Evolutionary conservation across 2,113 vertebrate species (phyloP), one percentile per base, ranked within the genome.

Genomic region (Heptranchias perlo): DNA sequence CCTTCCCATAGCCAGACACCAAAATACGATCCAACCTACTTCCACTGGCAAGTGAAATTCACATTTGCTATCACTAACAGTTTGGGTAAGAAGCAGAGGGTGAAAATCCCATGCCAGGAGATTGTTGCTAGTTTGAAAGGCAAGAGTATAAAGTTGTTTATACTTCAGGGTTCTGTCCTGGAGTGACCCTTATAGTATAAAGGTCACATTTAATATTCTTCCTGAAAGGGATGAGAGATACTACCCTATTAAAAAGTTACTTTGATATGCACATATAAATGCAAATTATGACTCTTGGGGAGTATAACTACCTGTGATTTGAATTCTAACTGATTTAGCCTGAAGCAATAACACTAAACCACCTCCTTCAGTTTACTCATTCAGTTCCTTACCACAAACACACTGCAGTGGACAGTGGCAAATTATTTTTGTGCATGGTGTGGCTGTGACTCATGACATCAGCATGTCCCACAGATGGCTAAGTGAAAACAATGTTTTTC

Each of bases 361-460:
- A 11, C 54, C 58, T 25, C 76, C 78, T 82, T 47, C 58, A 94
- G 44, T 52, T 49, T 31, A 49, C 61, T 82, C n/a, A 91, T 62
- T 82, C 52, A 95, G 54, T 64, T 65, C 47, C 62, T 39, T 16
- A 62, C 67, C 73, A 96, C n/a, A 67, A 95, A 52, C 52, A 78
- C 28, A 69, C 62, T 64, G 67, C 28, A 54, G n/a, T 94, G 61
- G 67, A 96, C 96, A 97, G 97, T 97, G 98, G 98, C 97, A 98
- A 98, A 98, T 97, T 97, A 97, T 97, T 98, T 97, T 96, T 97
- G 97, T 97, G 96, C 97, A 96, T 97, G 97, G 96, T 97, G 97
- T 96, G 97, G 97, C 97, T 97, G 97, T 98, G 98, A 98, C 97
- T 98, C 96, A 98, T 97, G 97, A 97, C 62, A 94, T 97, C 97